phyloP scores from a whole-genome alignment of 2,888 invertebrate genomes.

The Himalopsyche japonica region DNA sequence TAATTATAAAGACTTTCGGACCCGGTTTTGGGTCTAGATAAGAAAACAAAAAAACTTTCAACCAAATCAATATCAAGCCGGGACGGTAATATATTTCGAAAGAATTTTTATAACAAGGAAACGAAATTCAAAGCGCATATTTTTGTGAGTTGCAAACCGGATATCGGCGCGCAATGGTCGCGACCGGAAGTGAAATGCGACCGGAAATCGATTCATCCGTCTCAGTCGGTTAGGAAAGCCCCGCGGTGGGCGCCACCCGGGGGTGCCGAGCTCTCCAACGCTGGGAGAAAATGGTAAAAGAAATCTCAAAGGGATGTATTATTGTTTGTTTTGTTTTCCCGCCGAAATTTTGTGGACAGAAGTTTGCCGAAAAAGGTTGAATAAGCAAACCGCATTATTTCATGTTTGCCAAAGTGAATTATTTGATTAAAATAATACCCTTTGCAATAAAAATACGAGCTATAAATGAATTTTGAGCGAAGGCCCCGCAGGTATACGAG shows the following conservation, averaged over 20 bases:
- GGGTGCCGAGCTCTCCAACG: neutral
- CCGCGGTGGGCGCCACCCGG: neutral
- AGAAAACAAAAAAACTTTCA: no score
- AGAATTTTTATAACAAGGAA: neutral
- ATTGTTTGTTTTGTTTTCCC: neutral
- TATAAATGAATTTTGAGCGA: neutral
- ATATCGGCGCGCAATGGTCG: neutral
- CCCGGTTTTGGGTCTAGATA: no score
- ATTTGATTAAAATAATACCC: neutral
- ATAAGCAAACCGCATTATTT: neutral
- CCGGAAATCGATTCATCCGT: constrained; percentile 5
- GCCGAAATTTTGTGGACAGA: neutral
- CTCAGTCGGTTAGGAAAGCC: neutral
- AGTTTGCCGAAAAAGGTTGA: neutral
- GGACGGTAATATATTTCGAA: neutral
- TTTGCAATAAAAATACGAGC: neutral
- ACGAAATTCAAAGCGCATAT: neutral
- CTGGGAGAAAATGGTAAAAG: neutral
- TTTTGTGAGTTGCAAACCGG: neutral
- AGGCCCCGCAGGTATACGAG: neutral
- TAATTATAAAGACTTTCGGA: no score
- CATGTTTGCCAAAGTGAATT: neutral
- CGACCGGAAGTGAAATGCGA: neutral
- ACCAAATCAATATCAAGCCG: no score
- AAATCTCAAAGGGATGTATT: neutral